Base-by-base conservation (phyloP, 2,113 vertebrate species). In the Mustela nigripes region DNA sequence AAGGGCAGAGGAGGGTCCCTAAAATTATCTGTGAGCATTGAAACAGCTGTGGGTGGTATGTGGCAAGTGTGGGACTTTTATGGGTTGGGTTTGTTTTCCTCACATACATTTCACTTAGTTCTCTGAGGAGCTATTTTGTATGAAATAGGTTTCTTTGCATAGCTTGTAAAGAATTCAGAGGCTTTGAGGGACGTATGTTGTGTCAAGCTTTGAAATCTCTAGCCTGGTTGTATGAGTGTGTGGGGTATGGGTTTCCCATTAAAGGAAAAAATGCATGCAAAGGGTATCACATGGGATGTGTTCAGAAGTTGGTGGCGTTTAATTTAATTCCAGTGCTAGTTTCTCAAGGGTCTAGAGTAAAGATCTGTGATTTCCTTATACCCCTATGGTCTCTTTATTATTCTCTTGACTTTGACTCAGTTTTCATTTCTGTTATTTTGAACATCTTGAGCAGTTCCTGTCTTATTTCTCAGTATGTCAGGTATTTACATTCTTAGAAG, bases 381-480 rank as follows among this genome's bases (percentile, higher is more conserved):
- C 26, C 33, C 31, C 79, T 76, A 0, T 39, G 21, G 33, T 79
- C 36, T 90, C 53, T 91, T 88, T 73, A 60, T 65, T 74, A 71
- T 26, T 24, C 53, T 87, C 63, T 53, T 78, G 83, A 45, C 73
- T 78, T 84, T 88, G 76, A 16, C 39, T 94, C 76, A 45, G 62
- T 97, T 95, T 88, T 95, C 71, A 93, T 63, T 96, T 80, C 67
- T 90, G 7, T 69, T 74, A 48, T 74, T 97, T 45, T 65, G 31
- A 42, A 31, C 0, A 0, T 94, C 62, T 65, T 84, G 24, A 6
- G 36, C 74, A 92, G 58, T 94, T 84, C 91, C 67, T 90, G 0
- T 95, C 79, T 93, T 31, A 83, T 86, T 97, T 97, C 69, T 93
- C 28, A 82, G n/a, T 21, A 48, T 89, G 45, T 91, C 33, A 69